A percentile compares a stretch with the other conserved stretches of the same genome.
Conservation (phyloP, 2,797 vertebrate genomes). For the Coilia nasus region DNA sequence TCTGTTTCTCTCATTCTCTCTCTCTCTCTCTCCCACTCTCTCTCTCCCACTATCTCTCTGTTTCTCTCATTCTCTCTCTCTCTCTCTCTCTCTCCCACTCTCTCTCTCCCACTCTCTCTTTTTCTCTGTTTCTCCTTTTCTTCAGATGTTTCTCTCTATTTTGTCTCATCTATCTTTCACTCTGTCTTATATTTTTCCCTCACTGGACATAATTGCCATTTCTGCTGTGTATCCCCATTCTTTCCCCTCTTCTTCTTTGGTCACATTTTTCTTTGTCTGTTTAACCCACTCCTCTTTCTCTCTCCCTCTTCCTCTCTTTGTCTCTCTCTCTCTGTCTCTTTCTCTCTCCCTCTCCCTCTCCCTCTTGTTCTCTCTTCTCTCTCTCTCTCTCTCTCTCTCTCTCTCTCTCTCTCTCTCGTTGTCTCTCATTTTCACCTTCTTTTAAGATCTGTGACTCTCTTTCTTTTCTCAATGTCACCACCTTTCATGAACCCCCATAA, state of each 20-base stretch:
- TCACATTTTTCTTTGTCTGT: conserved; percentile 12
- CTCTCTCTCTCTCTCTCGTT: no score
- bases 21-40: background rate
- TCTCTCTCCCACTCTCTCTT: conserved; percentile 39
- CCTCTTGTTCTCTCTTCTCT: no score
- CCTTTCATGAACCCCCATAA: conserved; percentile 33
- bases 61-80: background rate
- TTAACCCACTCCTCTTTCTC: background rate
- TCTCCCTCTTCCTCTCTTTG: background rate
- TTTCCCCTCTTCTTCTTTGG: conserved; percentile 12
- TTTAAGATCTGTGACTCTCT: background rate
- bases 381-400: no score
- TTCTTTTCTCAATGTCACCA: background rate
- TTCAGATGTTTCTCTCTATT: background rate
- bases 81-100: conserved; percentile 8
- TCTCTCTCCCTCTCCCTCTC: no score
- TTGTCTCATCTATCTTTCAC: background rate
- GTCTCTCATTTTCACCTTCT: background rate
- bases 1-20: background rate
- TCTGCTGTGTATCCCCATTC: background rate
- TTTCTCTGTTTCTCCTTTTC: background rate
- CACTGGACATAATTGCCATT: conserved; percentile 42
- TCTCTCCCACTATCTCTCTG: background rate
- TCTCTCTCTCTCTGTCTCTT: background rate
- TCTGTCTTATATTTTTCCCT: conserved; percentile 49